These are phyloP conservation scores for Lontra canadensis DNA, from an alignment of 2,113 vertebrate genomes.

Conservation along the genomic window DNA sequence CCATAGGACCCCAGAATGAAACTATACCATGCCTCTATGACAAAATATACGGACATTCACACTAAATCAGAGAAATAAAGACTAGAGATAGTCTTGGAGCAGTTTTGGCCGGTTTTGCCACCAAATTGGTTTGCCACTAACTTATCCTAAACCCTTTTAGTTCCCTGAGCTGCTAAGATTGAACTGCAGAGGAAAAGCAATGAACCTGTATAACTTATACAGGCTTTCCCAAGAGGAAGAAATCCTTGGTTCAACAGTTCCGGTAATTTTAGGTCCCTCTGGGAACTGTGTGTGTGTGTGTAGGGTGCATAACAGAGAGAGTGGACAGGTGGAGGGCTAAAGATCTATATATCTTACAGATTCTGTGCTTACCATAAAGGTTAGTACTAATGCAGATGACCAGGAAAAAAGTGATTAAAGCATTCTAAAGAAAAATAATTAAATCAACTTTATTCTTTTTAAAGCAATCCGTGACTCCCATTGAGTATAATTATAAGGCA, in stretches of 20 bases:
- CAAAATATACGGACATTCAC: background rate
- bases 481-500: slow-evolving; percentile 7
- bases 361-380: background rate
- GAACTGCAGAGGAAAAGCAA: background rate
- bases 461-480: background rate
- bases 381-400: background rate
- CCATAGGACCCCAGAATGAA: background rate
- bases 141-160: background rate
- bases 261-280: background rate
- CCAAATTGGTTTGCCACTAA: background rate
- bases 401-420: background rate
- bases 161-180: background rate
- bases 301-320: background rate
- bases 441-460: slow-evolving; percentile 24
- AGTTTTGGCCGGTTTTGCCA: background rate
- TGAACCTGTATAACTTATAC: background rate
- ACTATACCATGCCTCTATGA: background rate
- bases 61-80: background rate
- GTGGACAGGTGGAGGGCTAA: background rate
- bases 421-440: slow-evolving; percentile 42
- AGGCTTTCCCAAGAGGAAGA: background rate
- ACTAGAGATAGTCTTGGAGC: background rate
- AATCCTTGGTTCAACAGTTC: background rate
- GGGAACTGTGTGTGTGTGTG: background rate
- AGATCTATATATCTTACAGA: background rate